Evolutionary conservation across 1,140 invertebrate species (phyloP).

Genomic region (Lepidurus couesii): DNA sequence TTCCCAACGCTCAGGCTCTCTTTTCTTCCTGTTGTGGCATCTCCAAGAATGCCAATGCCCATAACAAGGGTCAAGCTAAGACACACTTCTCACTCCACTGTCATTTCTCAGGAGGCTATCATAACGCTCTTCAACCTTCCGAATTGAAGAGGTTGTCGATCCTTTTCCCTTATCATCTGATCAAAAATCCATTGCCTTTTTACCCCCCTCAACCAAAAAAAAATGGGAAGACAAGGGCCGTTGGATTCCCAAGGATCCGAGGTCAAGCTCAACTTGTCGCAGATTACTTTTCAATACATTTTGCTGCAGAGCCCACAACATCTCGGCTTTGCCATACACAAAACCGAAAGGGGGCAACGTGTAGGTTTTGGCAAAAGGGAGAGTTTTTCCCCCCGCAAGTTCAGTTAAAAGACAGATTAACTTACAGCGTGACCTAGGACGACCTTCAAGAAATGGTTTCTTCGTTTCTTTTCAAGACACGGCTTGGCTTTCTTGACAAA

Average conservation of each 20-base stretch:
- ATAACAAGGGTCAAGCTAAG: not conserved
- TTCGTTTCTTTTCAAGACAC: not conserved
- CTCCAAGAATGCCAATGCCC: not conserved
- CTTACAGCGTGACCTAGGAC: conserved; percentile 13
- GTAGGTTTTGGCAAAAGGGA: not conserved
- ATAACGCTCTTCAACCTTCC: not conserved
- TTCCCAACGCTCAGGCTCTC: not conserved
- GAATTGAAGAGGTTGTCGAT: not conserved
- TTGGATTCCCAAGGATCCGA: not conserved
- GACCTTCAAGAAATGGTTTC: not conserved
- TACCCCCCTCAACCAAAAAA: no score
- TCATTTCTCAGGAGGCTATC: not conserved
- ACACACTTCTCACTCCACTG: conserved; percentile 13
- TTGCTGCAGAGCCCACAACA: not conserved
- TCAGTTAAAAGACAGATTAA: not conserved
- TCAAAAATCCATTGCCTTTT: no score
- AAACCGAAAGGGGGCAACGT: not conserved
- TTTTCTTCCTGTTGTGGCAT: not conserved
- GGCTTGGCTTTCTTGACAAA: not conserved
- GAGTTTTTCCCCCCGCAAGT: not conserved
- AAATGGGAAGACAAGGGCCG: no score
- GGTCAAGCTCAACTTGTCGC: not conserved
- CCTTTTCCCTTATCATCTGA: no score
- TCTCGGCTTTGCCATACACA: not conserved
- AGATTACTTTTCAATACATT: not conserved